These are phyloP conservation scores for Galerucella calmariensis DNA, from an alignment of 2,888 invertebrate species.

Conservation along the genomic window DNA sequence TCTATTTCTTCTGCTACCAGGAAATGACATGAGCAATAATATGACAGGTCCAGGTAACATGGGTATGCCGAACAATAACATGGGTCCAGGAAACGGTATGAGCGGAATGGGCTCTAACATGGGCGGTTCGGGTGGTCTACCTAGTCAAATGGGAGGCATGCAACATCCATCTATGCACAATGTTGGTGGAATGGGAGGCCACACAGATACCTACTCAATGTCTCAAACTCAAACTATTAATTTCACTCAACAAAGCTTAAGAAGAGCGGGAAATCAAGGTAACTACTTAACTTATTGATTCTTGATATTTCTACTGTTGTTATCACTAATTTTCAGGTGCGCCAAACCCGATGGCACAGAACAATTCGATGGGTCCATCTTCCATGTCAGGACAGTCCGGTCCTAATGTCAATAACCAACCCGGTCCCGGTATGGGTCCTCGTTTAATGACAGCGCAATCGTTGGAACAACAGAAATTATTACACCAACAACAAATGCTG, in stretches of 20 bases:
- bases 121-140: constrained; percentile 36
- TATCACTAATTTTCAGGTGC: constrained; percentile 42
- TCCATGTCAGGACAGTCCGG: constrained; percentile 50
- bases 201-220: constrained; percentile 74
- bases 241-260: constrained; percentile 79
- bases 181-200: constrained; percentile 56
- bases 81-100: constrained; percentile 44
- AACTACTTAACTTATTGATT: constrained; percentile 23
- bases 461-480: constrained; percentile 62
- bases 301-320: background rate
- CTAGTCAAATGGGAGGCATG: constrained; percentile 47
- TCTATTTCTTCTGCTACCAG: background rate
- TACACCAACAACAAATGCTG: constrained; percentile 68
- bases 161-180: constrained; percentile 47
- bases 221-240: constrained; percentile 89
- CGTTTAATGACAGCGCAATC: constrained; percentile 55
- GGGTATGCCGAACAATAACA: constrained; percentile 19
- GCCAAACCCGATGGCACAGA: constrained; percentile 46
- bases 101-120: constrained; percentile 39
- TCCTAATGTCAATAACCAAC: constrained; percentile 32
- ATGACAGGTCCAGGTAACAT: constrained; percentile 41
- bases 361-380: constrained; percentile 45
- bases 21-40: constrained; percentile 29
- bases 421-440: constrained; percentile 43
- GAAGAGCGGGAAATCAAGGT: constrained; percentile 64